Conservation (phyloP, 2,113 vertebrate genomes). For the Strix aluco region DNA sequence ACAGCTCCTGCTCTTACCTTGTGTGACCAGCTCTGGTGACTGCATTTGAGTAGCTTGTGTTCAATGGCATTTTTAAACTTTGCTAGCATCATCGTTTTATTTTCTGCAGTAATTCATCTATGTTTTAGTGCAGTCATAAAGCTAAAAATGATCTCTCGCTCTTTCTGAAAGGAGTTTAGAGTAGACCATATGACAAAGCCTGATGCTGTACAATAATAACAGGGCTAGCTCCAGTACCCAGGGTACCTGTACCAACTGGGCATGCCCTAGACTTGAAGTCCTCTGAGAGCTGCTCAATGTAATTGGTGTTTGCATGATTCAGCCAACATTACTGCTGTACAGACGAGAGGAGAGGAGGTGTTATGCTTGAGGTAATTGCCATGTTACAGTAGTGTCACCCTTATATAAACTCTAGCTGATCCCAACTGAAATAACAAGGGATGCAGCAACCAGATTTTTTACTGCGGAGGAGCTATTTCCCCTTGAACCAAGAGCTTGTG, state of each 20-base stretch:
- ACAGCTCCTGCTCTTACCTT: neutral
- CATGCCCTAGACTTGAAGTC: neutral
- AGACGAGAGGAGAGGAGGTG: neutral
- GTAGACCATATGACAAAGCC: neutral
- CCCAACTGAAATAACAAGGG: neutral
- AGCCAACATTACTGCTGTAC: neutral
- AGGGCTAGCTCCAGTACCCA: neutral
- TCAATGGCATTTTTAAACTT: neutral
- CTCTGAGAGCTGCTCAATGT: neutral
- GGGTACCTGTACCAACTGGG: neutral
- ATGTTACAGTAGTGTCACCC: rapidly evolving
- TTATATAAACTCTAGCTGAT: neutral
- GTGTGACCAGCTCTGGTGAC: neutral
- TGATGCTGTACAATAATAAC: rapidly evolving
- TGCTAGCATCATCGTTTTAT: neutral
- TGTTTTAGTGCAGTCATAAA: neutral
- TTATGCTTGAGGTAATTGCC: neutral
- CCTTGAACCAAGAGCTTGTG: neutral
- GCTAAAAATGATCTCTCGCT: neutral
- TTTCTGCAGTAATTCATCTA: neutral
- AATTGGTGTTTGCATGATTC: neutral
- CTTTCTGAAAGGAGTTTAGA: neutral
- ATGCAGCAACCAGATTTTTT: neutral
- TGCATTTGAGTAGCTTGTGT: neutral
- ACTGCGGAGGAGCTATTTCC: neutral